These are phyloP conservation scores for Ctenicera cuprea DNA, from an alignment of 2,888 invertebrate species.

Conservation along the genomic window DNA sequence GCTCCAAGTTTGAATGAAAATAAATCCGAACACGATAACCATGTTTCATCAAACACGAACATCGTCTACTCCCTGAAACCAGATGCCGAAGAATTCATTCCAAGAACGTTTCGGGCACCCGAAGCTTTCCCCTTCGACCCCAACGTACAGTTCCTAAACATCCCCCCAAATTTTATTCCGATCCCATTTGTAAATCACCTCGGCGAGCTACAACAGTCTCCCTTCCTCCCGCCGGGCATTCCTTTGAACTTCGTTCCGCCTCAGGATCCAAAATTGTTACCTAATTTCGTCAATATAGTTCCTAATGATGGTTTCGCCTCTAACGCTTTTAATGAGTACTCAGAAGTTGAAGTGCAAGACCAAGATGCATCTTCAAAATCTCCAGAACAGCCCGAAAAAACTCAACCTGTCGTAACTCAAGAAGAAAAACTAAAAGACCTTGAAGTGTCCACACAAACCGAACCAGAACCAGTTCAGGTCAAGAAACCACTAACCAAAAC, in stretches of 20 bases:
- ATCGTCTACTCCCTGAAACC: constrained; percentile 63
- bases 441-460: not conserved
- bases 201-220: constrained; percentile 57
- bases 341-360: not conserved
- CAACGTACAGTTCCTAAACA: constrained; percentile 64
- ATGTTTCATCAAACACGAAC: not conserved
- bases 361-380: not conserved
- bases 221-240: constrained; percentile 64
- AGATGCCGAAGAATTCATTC: constrained; percentile 72
- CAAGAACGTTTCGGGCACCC: constrained; percentile 64
- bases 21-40: not conserved
- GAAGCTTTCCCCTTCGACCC: constrained; percentile 59
- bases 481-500: constrained; percentile 50
- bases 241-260: constrained; percentile 67
- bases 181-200: constrained; percentile 65
- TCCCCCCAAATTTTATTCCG: constrained; percentile 67
- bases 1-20: too few species aligned
- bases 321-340: constrained; percentile 40
- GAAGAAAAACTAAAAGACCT: constrained; percentile 22
- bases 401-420: constrained; percentile 24
- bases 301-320: constrained; percentile 53
- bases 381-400: constrained; percentile 29
- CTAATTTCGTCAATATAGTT: constrained; percentile 60
- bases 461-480: not conserved
- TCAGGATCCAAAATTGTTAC: constrained; percentile 61